phyloP scores from a whole-genome alignment of 2,888 invertebrate species.

The Biston betularia region DNA sequence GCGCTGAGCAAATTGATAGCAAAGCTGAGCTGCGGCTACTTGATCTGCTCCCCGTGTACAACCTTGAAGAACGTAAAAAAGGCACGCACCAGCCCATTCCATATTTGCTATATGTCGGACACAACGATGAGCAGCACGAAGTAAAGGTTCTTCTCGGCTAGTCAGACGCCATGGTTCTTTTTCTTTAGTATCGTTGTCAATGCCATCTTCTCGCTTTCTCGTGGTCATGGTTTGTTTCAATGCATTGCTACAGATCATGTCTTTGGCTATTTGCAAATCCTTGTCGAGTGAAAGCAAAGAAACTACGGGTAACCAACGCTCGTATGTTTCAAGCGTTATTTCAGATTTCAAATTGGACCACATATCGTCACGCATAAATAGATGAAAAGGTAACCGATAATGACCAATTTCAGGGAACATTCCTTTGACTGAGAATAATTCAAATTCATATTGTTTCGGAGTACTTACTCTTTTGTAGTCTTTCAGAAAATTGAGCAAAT shows the following conservation, averaged over 20 bases:
- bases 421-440: conserved; percentile 80
- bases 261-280: conserved; percentile 77
- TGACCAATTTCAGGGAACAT: conserved; percentile 83
- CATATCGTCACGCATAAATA: conserved; percentile 81
- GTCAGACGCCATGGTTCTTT: conserved; percentile 76
- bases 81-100: conserved; percentile 85
- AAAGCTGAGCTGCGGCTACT: conserved; percentile 81
- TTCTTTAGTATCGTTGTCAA: conserved; percentile 62
- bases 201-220: conserved; percentile 65
- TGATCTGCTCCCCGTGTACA: conserved; percentile 83
- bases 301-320: conserved; percentile 78
- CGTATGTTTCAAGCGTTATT: conserved; percentile 81
- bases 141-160: conserved; percentile 74
- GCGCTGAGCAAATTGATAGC: conserved; percentile 82
- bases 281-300: conserved; percentile 73
- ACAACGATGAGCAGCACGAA: conserved; percentile 80
- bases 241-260: conserved; percentile 84
- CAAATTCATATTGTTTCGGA: conserved; percentile 82
- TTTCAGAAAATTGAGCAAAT: conserved; percentile 76
- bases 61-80: conserved; percentile 82
- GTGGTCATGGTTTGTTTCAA: conserved; percentile 83
- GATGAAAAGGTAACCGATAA: conserved; percentile 79
- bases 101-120: conserved; percentile 81
- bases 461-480: conserved; percentile 73
- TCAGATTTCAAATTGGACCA: conserved; percentile 83